These are phyloP conservation scores for Aporophyla nigra DNA, from an alignment of 2,888 invertebrate genomes.

Conservation along the genomic window DNA sequence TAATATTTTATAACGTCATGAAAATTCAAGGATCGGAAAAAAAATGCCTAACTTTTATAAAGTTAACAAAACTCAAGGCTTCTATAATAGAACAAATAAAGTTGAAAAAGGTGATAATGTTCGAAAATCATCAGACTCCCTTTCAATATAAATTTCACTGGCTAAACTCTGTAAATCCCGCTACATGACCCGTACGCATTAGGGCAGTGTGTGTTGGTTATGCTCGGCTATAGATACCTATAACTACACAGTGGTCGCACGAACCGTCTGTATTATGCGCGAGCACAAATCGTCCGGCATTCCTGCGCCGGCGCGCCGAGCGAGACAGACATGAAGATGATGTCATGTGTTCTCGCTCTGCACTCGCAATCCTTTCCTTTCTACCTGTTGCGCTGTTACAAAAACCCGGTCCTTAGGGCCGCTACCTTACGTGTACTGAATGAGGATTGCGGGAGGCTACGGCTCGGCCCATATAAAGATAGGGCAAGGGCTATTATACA, in stretches of 20 bases:
- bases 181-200: constrained; percentile 91
- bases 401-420: constrained; percentile 91
- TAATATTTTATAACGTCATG: not conserved
- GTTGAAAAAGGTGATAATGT: constrained; percentile 74
- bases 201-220: constrained; percentile 90
- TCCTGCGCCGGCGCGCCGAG: constrained; percentile 85
- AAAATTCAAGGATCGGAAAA: not conserved
- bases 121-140: constrained; percentile 89
- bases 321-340: constrained; percentile 80
- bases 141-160: constrained; percentile 91
- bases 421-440: constrained; percentile 91
- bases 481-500: constrained; percentile 89
- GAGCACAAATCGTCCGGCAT: constrained; percentile 90
- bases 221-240: constrained; percentile 82
- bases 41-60: not conserved
- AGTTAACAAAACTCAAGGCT: constrained; percentile 39
- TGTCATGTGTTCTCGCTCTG: constrained; percentile 81
- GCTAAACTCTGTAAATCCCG: constrained; percentile 90
- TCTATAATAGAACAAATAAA: constrained; percentile 51
- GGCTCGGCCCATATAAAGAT: constrained; percentile 90
- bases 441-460: constrained; percentile 89
- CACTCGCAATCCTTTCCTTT: constrained; percentile 90
- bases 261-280: constrained; percentile 84
- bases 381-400: constrained; percentile 91
- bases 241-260: constrained; percentile 75